Evolutionary conservation across 2,113 vertebrate species (phyloP).

Genomic region (Plestiodon gilberti): DNA sequence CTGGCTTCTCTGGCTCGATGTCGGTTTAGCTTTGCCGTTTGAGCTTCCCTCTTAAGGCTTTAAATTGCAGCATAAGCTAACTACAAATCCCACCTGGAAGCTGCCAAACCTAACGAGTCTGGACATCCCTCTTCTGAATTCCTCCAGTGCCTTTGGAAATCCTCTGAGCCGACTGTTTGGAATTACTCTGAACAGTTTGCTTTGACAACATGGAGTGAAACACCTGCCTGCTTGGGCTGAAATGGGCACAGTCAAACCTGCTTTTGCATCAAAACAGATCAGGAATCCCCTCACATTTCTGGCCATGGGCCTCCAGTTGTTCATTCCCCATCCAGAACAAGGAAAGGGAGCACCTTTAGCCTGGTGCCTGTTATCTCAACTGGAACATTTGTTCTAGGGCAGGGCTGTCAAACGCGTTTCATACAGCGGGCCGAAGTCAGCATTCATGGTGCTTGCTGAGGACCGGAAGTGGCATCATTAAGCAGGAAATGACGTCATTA

Average conservation of each 20-base stretch:
- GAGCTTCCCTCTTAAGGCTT: conserved; percentile 1
- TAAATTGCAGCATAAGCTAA: neutral
- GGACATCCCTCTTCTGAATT: neutral
- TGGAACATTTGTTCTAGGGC: neutral
- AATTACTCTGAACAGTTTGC: neutral
- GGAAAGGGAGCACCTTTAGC: neutral
- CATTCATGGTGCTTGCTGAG: too few species aligned
- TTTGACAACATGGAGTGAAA: neutral
- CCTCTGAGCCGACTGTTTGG: too few species aligned
- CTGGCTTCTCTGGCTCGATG: neutral
- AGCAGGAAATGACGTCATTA: too few species aligned
- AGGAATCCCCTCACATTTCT: neutral
- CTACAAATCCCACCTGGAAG: conserved; percentile 7
- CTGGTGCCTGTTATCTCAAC: neutral
- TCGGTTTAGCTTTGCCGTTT: neutral
- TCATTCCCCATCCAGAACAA: neutral
- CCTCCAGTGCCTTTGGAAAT: neutral
- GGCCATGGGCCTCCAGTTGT: too few species aligned
- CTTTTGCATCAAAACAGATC: neutral
- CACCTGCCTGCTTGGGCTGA: neutral
- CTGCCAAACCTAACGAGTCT: neutral
- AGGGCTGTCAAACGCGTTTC: too few species aligned
- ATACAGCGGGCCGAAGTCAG: too few species aligned
- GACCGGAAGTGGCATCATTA: too few species aligned
- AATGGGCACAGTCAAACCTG: neutral